Evolutionary conservation across 2,888 invertebrate genomes (phyloP).

Genomic region (Autographa gamma): DNA sequence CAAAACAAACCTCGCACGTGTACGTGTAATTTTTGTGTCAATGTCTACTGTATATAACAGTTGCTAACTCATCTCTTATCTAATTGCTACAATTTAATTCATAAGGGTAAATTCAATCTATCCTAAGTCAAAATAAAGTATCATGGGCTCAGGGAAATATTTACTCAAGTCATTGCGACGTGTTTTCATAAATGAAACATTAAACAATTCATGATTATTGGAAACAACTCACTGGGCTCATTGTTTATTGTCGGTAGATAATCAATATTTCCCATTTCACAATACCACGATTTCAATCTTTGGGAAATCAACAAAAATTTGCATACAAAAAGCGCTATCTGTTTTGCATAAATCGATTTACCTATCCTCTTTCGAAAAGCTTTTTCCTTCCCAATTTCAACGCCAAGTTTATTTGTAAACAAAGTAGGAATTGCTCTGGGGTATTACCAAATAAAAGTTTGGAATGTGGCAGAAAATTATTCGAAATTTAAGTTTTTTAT

Average conservation of each 20-base stretch:
- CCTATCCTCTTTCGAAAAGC: constrained; percentile 86
- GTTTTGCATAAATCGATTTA: constrained; percentile 88
- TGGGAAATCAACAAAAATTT: constrained; percentile 87
- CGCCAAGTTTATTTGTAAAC: constrained; percentile 87
- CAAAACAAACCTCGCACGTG: background rate
- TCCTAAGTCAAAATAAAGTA: background rate
- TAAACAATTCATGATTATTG: constrained; percentile 47
- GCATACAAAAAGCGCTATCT: constrained; percentile 88
- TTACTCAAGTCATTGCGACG: background rate
- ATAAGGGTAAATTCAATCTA: background rate
- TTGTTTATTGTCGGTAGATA: constrained; percentile 73
- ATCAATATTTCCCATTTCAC: constrained; percentile 83
- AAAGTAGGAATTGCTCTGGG: constrained; percentile 86
- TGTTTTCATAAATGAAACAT: constrained; percentile 43
- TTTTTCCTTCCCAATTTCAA: constrained; percentile 86
- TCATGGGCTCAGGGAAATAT: background rate
- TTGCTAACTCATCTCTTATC: background rate
- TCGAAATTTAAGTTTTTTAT: constrained; percentile 71
- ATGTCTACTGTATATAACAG: background rate
- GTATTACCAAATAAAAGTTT: constrained; percentile 86
- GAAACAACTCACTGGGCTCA: constrained; percentile 60
- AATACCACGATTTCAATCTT: constrained; percentile 86
- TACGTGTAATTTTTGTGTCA: too few relatives aligned
- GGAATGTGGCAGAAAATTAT: constrained; percentile 78
- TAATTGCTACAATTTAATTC: background rate